A percentile compares a stretch with the other conserved stretches of the same genome.
Conservation (phyloP, 1,140 invertebrate genomes). For the Drosophila malerkotliana region DNA sequence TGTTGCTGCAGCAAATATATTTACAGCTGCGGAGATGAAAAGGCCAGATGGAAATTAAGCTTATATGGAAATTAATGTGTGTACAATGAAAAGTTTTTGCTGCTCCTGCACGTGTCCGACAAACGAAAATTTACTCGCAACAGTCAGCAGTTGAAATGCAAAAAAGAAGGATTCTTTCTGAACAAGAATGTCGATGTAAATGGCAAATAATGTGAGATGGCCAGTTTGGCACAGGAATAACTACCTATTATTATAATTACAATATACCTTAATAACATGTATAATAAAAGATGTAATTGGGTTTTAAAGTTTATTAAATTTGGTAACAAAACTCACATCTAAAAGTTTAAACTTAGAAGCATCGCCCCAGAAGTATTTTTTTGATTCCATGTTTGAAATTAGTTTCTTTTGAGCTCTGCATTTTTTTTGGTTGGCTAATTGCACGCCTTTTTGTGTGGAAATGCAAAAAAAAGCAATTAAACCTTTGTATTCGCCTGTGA, state of each 20-base stretch:
- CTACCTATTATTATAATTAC: not conserved
- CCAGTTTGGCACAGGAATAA: not conserved
- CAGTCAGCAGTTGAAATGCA: slow-evolving; percentile 22
- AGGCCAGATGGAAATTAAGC: slow-evolving; percentile 57
- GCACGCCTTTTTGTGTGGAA: slow-evolving; percentile 61
- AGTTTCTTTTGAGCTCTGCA: slow-evolving; percentile 12
- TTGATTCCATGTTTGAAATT: slow-evolving; percentile 35
- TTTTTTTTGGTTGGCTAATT: slow-evolving; percentile 57
- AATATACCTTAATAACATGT: not conserved
- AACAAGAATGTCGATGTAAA: not conserved
- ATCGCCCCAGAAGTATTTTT: not conserved
- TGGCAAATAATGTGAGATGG: not conserved
- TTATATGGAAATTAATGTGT: slow-evolving; percentile 64
- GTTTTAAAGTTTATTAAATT: not conserved
- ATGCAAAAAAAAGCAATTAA: slow-evolving; percentile 72
- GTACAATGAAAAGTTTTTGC: slow-evolving; percentile 53
- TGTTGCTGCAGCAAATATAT: slow-evolving; percentile 39
- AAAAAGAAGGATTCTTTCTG: slow-evolving; percentile 9
- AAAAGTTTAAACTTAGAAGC: not conserved
- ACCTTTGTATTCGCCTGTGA: slow-evolving; percentile 63
- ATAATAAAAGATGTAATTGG: not conserved
- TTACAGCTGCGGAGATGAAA: slow-evolving; percentile 41
- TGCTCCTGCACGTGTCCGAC: slow-evolving; percentile 27
- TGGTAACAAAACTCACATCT: no score
- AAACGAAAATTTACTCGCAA: slow-evolving; percentile 51